A percentile compares a stretch with the other conserved stretches of the same genome.
These are phyloP conservation scores for Sepiola atlantica DNA, from an alignment of 2,888 invertebrate species.

Conservation along the genomic window DNA sequence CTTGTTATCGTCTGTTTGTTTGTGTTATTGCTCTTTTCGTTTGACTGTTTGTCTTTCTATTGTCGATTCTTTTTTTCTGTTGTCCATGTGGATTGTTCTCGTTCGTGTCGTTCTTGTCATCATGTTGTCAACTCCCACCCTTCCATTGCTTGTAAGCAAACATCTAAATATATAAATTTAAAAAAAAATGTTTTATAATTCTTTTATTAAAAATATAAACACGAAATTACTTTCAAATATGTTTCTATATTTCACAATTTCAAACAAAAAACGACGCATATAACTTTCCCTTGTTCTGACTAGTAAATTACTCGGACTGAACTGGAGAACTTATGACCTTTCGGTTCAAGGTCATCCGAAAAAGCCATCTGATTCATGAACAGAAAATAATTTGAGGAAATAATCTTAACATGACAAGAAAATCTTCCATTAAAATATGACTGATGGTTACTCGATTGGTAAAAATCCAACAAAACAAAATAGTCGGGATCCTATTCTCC, in stretches of 20 bases:
- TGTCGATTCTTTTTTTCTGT: neutral
- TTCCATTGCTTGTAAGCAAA: neutral
- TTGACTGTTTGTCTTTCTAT: neutral
- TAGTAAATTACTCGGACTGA: neutral
- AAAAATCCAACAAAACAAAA: too few species aligned
- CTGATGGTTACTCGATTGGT: too few species aligned
- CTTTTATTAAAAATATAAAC: neutral
- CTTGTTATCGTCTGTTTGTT: neutral
- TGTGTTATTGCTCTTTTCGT: neutral
- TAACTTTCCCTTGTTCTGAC: neutral
- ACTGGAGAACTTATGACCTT: neutral
- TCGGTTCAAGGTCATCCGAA: too few species aligned
- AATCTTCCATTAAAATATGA: too few species aligned
- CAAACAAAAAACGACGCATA: neutral
- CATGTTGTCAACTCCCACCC: neutral
- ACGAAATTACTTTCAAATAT: neutral
- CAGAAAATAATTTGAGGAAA: too few species aligned
- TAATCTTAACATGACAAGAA: too few species aligned
- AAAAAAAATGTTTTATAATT: neutral
- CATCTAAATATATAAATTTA: neutral
- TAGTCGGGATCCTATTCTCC: too few species aligned
- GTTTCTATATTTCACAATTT: neutral
- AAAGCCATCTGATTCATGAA: too few species aligned
- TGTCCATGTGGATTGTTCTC: neutral
- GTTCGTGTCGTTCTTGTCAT: neutral